phyloP scores from a whole-genome alignment of 35 echinoderm and acorn worm species.

The Ophioderma brevispina region DNA sequence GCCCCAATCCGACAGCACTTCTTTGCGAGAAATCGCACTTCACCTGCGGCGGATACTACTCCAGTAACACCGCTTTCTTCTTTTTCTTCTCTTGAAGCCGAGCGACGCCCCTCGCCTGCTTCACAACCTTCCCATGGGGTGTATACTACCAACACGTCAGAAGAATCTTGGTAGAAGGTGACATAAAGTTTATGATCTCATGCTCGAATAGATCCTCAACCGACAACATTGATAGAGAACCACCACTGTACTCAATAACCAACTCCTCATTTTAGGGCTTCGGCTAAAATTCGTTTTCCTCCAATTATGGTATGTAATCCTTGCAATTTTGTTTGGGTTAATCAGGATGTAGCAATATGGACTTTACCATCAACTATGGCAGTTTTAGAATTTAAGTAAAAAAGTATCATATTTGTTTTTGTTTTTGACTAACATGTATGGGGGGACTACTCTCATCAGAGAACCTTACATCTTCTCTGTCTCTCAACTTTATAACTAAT shows the following conservation, averaged over 20 bases:
- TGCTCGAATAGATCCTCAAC: constrained; percentile 88
- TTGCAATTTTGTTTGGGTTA: constrained; percentile 96
- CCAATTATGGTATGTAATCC: constrained; percentile 76
- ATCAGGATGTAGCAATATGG: constrained; percentile 98
- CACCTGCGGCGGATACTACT: too few relatives aligned
- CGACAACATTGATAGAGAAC: constrained; percentile 87
- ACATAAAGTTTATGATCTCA: constrained; percentile 98
- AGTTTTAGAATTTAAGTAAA: constrained; percentile 95
- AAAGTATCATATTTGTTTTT: too few relatives aligned
- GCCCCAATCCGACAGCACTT: too few relatives aligned
- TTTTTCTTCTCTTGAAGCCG: too few relatives aligned
- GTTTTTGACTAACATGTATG: too few relatives aligned
- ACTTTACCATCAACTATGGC: constrained; percentile 98
- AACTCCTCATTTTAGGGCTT: constrained; percentile 92
- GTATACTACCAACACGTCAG: constrained; percentile 94
- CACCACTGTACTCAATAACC: constrained; percentile 92
- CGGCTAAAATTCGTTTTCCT: constrained; percentile 90
- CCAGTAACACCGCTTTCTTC: background rate
- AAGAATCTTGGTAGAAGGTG: constrained; percentile 95
- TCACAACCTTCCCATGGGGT: constrained; percentile 84
- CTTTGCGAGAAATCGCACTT: too few relatives aligned
- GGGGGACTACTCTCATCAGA: too few relatives aligned
- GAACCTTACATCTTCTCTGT: too few relatives aligned
- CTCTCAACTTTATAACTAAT: too few relatives aligned
- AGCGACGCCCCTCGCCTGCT: constrained; percentile 23